These are phyloP conservation scores for Hoplostethus atlanticus DNA, from an alignment of 2,797 vertebrate genomes.

Conservation along the genomic window DNA sequence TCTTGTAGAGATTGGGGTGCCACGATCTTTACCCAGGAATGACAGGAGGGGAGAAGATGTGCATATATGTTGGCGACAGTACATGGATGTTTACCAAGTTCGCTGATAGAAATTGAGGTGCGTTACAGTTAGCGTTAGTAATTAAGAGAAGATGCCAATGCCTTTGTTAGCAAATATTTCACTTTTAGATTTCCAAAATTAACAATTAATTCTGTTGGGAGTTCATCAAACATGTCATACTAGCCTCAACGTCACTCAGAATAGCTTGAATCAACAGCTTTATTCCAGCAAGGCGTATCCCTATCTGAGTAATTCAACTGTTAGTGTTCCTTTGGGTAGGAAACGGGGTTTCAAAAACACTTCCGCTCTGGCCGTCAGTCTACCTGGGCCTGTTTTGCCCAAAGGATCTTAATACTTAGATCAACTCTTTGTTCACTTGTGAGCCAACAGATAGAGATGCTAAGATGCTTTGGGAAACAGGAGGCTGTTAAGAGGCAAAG, in stretches of 20 bases:
- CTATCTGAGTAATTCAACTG: background rate
- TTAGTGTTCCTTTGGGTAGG: background rate
- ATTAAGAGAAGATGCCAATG: background rate
- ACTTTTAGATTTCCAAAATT: constrained; percentile 24
- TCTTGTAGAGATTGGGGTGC: constrained; percentile 2
- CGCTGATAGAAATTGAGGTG: background rate
- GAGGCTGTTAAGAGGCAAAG: constrained; percentile 37
- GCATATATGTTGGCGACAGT: constrained; percentile 45
- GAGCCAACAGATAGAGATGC: constrained; percentile 20
- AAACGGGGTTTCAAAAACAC: constrained; percentile 22
- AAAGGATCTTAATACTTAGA: constrained; percentile 11
- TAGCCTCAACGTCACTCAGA: background rate
- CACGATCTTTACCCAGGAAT: constrained; percentile 22
- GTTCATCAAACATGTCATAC: constrained; percentile 7
- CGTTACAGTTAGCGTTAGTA: constrained; percentile 7
- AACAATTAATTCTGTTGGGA: constrained; percentile 11
- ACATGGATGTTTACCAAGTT: constrained; percentile 12
- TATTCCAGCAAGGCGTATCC: background rate
- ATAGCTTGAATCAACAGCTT: background rate
- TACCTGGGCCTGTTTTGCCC: background rate
- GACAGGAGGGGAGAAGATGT: constrained; percentile 32
- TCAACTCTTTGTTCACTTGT: constrained; percentile 14
- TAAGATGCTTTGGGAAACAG: constrained; percentile 37
- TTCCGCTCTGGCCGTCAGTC: constrained; percentile 5
- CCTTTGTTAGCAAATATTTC: constrained; percentile 8